phyloP scores from a whole-genome alignment of 2,797 vertebrate species.

The Tangara arthus region DNA sequence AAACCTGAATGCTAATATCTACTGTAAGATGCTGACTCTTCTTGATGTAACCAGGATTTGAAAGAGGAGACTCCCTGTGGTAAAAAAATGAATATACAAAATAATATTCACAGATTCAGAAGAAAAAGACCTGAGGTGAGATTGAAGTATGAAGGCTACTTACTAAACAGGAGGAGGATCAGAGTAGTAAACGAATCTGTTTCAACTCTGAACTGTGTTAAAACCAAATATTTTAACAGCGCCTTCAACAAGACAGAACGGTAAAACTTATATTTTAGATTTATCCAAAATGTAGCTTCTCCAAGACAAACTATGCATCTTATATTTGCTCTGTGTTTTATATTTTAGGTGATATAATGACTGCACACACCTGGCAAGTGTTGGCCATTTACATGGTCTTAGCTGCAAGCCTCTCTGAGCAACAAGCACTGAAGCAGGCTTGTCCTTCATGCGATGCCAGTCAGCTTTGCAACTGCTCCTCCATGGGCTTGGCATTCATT shows the following conservation, averaged over 20 bases:
- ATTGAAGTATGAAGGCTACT: not conserved
- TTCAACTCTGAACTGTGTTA: not conserved
- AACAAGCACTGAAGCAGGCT: not conserved
- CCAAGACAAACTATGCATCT: not conserved
- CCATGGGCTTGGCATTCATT: too few relatives aligned
- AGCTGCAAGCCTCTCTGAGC: not conserved
- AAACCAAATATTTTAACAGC: not conserved
- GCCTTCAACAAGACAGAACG: not conserved
- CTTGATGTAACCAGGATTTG: not conserved
- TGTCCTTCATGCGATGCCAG: not conserved
- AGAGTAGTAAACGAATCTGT: not conserved
- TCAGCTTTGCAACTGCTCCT: too few relatives aligned
- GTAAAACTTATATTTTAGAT: not conserved
- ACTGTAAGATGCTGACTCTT: not conserved
- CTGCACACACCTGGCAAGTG: not conserved
- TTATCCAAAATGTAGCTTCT: not conserved
- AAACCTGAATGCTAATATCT: not conserved
- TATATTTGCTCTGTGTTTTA: not conserved
- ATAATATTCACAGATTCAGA: not conserved
- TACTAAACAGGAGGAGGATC: not conserved
- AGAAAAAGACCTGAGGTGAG: not conserved
- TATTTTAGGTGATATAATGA: constrained; percentile 29
- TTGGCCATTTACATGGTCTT: constrained; percentile 26
- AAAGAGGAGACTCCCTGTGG: not conserved
- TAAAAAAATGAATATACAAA: not conserved